phyloP scores from a whole-genome alignment of 2,797 vertebrate species.

The Rallus crepitans region DNA sequence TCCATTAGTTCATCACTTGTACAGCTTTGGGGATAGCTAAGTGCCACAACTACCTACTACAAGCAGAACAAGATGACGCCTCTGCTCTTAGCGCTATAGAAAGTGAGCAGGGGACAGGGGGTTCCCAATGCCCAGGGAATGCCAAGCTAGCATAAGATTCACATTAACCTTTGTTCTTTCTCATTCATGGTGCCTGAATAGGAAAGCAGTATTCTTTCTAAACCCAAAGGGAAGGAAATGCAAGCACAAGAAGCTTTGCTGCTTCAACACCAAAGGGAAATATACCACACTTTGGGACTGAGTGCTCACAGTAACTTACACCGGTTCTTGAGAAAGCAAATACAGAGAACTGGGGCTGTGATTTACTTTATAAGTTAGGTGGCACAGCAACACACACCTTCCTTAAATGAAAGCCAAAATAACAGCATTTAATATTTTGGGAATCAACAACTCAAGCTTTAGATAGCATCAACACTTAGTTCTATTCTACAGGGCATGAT shows the following conservation, averaged over 20 bases:
- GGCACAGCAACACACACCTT: not conserved
- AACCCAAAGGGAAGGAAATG: not conserved
- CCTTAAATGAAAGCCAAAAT: not conserved
- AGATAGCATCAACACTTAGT: not conserved
- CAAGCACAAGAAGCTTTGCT: not conserved
- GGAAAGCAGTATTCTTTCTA: not conserved
- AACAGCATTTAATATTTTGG: not conserved
- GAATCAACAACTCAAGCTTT: not conserved
- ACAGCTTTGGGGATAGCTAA: not conserved
- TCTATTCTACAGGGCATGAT: not conserved
- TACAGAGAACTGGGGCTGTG: not conserved
- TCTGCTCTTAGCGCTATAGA: not conserved
- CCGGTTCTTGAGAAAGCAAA: not conserved
- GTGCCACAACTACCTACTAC: not conserved
- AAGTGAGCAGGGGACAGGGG: not conserved
- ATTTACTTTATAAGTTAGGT: not conserved
- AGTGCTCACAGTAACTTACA: not conserved
- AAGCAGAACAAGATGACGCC: not conserved
- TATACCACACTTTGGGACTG: rapidly evolving
- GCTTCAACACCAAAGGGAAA: not conserved
- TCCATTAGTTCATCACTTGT: not conserved
- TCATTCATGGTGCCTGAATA: not conserved
- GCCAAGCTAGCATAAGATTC: not conserved
- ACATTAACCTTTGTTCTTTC: not conserved
- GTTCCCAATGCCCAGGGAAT: not conserved